Base-by-base conservation (phyloP, 1,140 invertebrate genomes). In the Drosophila saltans region DNA sequence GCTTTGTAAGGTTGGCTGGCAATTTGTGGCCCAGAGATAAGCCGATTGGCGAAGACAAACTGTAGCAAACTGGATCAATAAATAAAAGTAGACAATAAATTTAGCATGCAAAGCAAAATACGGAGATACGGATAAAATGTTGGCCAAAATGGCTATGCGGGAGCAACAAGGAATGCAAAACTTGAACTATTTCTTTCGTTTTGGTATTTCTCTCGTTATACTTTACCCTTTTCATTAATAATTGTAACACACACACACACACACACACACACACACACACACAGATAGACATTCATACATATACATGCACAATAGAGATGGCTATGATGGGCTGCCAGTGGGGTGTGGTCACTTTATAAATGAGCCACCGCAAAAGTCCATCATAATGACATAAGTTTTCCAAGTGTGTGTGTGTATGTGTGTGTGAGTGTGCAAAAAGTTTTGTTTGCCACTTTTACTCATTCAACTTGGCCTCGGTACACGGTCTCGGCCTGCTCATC, bases 331-430 rank as follows among this genome's bases (percentile, higher is more conserved):
- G 56, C 30, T 3, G 66, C 1, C 4, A 30, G n/a, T 41, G n/a
- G 64, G 59, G 59, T 40, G 56, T 41, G 80, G 72, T 68, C 69
- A 76, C 52, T 78, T 62, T 70, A 80, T 72, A 80, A 85, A 78
- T 81, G 78, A 78, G 69, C 68, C 72, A 70, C 73, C 64, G 60
- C 55, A 72, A 71, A 63, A 77, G 83, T 79, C 64, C 83, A 82
- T 76, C 79, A 80, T 86, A 88, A 86, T 82, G 82, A 77, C 75
- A 88, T 79, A 80, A 82, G 72, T 82, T 78, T 80, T 63, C 33
- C 6, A 3, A 4, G 4, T 30, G 28, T 30, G 2, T 30, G 28
- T 30, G 56, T 60, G 52, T 73, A 39, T 68, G 40, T 69, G 33
- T 36, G 33, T 36, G 33, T 36, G 69, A 73, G 71, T 57, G 60